Evolutionary conservation across 2,797 vertebrate genomes (phyloP).

Genomic region (Crax fasciolata): DNA sequence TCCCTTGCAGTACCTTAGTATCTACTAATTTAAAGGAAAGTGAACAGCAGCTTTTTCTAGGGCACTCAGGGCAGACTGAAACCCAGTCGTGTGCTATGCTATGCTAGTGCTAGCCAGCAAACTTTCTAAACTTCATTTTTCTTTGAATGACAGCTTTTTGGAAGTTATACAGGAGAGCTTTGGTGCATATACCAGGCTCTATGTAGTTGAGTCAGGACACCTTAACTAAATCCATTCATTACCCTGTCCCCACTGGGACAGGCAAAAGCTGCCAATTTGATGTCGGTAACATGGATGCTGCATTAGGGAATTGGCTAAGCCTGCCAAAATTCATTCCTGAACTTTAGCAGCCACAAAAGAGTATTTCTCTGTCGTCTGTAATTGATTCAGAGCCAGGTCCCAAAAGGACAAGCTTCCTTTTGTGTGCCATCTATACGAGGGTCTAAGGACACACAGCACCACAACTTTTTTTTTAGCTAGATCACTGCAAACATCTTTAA

Average conservation of each 20-base stretch:
- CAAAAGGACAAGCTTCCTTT: conserved; percentile 84
- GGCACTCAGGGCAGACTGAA: not conserved
- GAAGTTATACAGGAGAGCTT: conserved; percentile 68
- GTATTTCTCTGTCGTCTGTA: conserved; percentile 84
- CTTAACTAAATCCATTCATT: conserved; percentile 85
- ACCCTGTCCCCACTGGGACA: conserved; percentile 74
- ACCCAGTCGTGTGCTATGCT: not conserved
- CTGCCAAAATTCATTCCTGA: conserved; percentile 85
- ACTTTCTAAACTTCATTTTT: conserved; percentile 63
- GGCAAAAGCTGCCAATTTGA: conserved; percentile 80
- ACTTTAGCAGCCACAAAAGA: conserved; percentile 84
- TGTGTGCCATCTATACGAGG: conserved; percentile 76
- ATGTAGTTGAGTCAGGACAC: conserved; percentile 77
- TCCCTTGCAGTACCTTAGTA: not conserved
- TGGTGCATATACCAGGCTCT: conserved; percentile 61
- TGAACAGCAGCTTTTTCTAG: conserved; percentile 33
- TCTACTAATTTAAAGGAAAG: conserved; percentile 23
- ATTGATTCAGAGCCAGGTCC: conserved; percentile 82
- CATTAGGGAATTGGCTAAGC: conserved; percentile 80
- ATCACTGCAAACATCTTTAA: conserved; percentile 72
- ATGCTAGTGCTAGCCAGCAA: not conserved
- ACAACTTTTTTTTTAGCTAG: conserved; percentile 44
- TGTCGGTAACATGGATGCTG: conserved; percentile 78
- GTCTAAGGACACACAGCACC: conserved; percentile 71
- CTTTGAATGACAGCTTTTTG: conserved; percentile 73